phyloP scores from a whole-genome alignment of 2,888 invertebrate genomes.

The Drosophila buzzatii region DNA sequence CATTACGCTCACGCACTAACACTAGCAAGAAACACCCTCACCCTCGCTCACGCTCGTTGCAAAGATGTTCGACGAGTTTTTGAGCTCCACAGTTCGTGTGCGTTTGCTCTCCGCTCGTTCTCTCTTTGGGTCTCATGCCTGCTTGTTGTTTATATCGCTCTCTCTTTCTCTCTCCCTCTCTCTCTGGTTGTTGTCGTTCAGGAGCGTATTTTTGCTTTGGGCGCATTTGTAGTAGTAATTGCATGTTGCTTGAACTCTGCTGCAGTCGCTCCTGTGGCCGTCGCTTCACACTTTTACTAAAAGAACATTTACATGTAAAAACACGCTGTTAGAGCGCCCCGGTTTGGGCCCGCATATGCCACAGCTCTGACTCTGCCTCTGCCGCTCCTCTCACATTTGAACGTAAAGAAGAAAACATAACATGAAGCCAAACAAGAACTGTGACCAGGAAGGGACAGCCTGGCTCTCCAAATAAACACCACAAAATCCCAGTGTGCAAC shows the following conservation, averaged over 20 bases:
- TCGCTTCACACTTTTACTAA: slow-evolving; percentile 56
- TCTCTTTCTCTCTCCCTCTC: slow-evolving; percentile 1
- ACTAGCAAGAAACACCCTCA: slow-evolving; percentile 62
- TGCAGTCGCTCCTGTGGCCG: slow-evolving; percentile 30
- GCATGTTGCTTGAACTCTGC: neutral
- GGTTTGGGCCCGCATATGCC: slow-evolving; percentile 41
- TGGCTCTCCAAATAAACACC: slow-evolving; percentile 49
- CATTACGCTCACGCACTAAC: slow-evolving; percentile 11
- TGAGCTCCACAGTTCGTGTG: slow-evolving; percentile 10
- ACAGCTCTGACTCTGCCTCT: slow-evolving; percentile 8
- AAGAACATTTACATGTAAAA: slow-evolving; percentile 28
- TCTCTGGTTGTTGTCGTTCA: slow-evolving; percentile 16
- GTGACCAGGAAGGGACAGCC: slow-evolving; percentile 46
- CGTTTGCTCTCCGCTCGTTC: slow-evolving; percentile 12
- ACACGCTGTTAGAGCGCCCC: slow-evolving; percentile 31
- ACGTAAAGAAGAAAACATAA: slow-evolving; percentile 42
- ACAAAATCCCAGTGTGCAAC: slow-evolving; percentile 61
- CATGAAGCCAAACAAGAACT: slow-evolving; percentile 60
- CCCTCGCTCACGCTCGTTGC: slow-evolving; percentile 37
- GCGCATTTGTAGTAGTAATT: slow-evolving; percentile 7
- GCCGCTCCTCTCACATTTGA: slow-evolving; percentile 9
- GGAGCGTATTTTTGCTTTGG: slow-evolving; percentile 37
- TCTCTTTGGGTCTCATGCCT: slow-evolving; percentile 16
- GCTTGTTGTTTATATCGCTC: slow-evolving; percentile 38
- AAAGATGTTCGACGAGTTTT: slow-evolving; percentile 52